These are phyloP conservation scores for Andrena hattorfiana DNA, from an alignment of 2,888 invertebrate species.

Conservation along the genomic window DNA sequence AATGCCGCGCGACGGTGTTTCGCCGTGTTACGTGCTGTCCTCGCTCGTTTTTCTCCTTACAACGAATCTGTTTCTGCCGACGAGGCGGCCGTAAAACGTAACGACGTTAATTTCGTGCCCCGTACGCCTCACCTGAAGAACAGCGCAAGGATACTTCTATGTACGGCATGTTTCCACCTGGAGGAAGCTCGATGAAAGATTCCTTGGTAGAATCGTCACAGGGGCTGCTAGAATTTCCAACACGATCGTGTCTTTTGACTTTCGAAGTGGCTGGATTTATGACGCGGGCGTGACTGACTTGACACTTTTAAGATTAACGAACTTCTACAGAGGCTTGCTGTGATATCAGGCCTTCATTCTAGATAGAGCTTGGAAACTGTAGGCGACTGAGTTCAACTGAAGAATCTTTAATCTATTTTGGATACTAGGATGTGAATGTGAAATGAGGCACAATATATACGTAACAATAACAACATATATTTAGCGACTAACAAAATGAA, in stretches of 20 bases:
- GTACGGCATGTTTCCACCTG: constrained; percentile 16
- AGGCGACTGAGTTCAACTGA: too few relatives aligned
- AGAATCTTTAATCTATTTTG: too few relatives aligned
- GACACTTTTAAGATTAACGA: too few relatives aligned
- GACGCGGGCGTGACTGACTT: too few relatives aligned
- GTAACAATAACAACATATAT: too few relatives aligned
- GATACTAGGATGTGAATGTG: too few relatives aligned
- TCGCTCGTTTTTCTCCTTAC: constrained; percentile 68
- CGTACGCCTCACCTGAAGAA: constrained; percentile 11
- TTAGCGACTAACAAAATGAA: too few relatives aligned
- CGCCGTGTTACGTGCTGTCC: constrained; percentile 70
- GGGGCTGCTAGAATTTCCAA: background rate
- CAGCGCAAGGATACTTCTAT: constrained; percentile 7
- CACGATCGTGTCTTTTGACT: background rate
- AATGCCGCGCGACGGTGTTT: constrained; percentile 61
- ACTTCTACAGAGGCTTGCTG: too few relatives aligned
- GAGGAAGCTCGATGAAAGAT: background rate
- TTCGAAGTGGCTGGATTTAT: too few relatives aligned
- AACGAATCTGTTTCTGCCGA: constrained; percentile 74
- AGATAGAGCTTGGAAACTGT: too few relatives aligned
- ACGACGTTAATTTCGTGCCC: constrained; percentile 70
- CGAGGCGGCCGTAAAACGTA: constrained; percentile 71
- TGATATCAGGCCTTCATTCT: too few relatives aligned
- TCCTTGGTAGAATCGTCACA: constrained; percentile 5
- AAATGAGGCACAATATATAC: too few relatives aligned